Evolutionary conservation across 2,113 vertebrate species (phyloP).

Genomic region (Rutilus rutilus): DNA sequence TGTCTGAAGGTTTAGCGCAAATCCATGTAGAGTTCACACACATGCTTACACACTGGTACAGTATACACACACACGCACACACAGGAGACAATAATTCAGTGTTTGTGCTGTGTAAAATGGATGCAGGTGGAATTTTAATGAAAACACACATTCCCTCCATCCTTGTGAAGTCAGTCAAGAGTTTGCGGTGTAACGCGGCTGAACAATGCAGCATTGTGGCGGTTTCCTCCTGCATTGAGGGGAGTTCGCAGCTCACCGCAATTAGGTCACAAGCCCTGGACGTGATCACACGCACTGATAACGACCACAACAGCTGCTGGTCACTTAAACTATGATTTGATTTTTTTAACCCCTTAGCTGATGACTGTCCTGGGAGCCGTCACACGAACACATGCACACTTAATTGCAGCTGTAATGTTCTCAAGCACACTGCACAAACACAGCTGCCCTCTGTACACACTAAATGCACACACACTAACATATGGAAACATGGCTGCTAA

Average conservation of each 20-base stretch:
- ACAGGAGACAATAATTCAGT: background rate
- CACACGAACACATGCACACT: slow-evolving; percentile 5
- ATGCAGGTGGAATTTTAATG: slow-evolving; percentile 34
- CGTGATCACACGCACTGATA: slow-evolving; percentile 42
- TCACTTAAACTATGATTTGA: slow-evolving; percentile 45
- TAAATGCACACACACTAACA: background rate
- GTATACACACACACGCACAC: background rate
- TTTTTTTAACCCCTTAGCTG: slow-evolving; percentile 47
- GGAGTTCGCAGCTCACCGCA: slow-evolving; percentile 25
- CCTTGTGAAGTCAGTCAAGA: slow-evolving; percentile 24
- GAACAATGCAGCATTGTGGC: slow-evolving; percentile 52
- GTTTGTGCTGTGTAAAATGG: slow-evolving; percentile 31
- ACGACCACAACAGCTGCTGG: slow-evolving; percentile 44
- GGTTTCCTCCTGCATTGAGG: slow-evolving; percentile 38
- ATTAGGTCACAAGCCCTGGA: slow-evolving; percentile 39
- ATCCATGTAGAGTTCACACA: background rate
- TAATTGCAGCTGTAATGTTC: slow-evolving; percentile 18
- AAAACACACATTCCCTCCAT: slow-evolving; percentile 30
- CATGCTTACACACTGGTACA: background rate
- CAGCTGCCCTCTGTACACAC: slow-evolving; percentile 21
- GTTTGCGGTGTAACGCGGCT: background rate
- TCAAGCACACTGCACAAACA: slow-evolving; percentile 28
- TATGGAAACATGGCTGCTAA: slow-evolving; percentile 1
- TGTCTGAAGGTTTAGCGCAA: background rate
- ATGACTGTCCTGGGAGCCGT: slow-evolving; percentile 16